A percentile compares a stretch with the other conserved stretches of the same genome.
Evolutionary conservation across 2,113 vertebrate species (phyloP).

Genomic region (Gymnobelideus leadbeateri): DNA sequence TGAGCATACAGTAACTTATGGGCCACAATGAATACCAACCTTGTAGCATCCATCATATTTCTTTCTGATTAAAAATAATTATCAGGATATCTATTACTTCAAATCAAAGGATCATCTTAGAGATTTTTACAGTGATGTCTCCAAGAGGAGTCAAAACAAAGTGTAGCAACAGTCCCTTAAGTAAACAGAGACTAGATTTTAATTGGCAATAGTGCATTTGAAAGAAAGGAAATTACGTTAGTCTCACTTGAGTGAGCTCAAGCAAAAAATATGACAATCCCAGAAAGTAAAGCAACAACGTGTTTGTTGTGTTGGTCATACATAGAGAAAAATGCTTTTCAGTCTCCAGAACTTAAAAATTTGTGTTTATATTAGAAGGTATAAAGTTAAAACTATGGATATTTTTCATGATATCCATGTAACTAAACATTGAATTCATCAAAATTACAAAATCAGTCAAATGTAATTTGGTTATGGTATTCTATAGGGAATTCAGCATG

Average conservation of each 20-base stretch:
- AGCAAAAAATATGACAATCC: neutral
- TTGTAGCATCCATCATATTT: constrained; percentile 13
- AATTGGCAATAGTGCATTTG: constrained; percentile 4
- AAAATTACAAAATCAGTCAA: neutral
- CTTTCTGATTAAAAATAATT: constrained; percentile 49
- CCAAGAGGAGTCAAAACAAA: neutral
- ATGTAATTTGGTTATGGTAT: neutral
- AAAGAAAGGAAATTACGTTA: neutral
- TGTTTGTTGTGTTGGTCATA: neutral
- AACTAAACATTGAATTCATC: neutral
- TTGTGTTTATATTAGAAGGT: neutral
- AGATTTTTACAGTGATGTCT: neutral
- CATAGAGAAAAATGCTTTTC: neutral
- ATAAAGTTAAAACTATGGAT: too few relatives aligned
- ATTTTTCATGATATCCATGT: neutral
- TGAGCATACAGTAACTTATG: neutral
- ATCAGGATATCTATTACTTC: neutral
- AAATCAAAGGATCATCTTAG: neutral
- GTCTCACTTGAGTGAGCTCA: neutral
- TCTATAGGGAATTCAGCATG: neutral
- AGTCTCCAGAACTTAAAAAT: neutral
- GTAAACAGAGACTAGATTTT: constrained; percentile 24
- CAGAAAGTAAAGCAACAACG: neutral
- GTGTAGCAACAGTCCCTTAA: constrained; percentile 7
- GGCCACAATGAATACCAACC: constrained; percentile 1